Evolutionary conservation across 2,888 invertebrate species (phyloP).

Genomic region (Morinoia aosen): DNA sequence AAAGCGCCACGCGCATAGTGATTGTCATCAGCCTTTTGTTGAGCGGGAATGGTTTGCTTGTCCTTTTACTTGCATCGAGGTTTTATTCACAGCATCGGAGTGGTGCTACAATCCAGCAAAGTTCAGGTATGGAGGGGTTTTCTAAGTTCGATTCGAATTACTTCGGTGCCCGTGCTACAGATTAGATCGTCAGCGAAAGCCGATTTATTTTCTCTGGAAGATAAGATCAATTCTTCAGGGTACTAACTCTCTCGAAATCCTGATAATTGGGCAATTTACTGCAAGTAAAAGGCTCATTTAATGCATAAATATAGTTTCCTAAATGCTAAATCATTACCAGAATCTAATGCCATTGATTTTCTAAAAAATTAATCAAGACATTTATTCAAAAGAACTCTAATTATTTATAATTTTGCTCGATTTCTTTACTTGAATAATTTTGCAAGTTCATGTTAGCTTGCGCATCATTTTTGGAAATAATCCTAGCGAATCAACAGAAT

Average conservation of each 20-base stretch:
- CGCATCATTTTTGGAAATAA: neutral
- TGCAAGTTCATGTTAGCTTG: neutral
- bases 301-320: too few species aligned
- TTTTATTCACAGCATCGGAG: neutral
- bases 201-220: neutral
- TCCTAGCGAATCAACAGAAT: neutral
- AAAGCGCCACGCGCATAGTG: neutral
- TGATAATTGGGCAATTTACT: neutral
- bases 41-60: neutral
- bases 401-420: neutral
- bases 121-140: neutral
- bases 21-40: constrained; percentile 17
- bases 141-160: neutral
- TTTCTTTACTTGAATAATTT: neutral
- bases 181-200: neutral
- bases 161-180: neutral
- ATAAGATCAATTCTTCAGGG: neutral
- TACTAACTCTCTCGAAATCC: neutral
- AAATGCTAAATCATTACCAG: too few species aligned
- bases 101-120: neutral
- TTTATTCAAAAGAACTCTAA: neutral
- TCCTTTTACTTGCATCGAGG: neutral
- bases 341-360: neutral
- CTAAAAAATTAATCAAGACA: neutral
- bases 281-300: neutral